Evolutionary conservation across 2,888 invertebrate species (phyloP), one percentile per base, ranked within the genome.

Genomic region (Pycnomerus fuliginosus): DNA sequence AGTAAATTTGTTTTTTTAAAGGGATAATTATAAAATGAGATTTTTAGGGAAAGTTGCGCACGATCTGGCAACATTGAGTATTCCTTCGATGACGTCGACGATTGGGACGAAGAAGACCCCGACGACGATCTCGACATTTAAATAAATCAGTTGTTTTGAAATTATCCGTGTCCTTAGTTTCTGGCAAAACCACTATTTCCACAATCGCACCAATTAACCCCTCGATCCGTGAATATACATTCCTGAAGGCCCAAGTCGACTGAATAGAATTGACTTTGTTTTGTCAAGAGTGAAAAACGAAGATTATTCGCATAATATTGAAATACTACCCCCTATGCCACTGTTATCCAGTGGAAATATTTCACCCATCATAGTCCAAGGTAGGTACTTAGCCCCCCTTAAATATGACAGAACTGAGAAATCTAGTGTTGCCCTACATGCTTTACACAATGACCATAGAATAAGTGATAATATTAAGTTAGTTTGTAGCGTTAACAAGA

Each of bases 81-180:
- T 62, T 78, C 83, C 52, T 85, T 88, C 5, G 90, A 90, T 70
- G 82, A 81, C 37, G 77, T 80, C 1, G 90, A 90, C 68, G 90
- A 90, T 67, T 84, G 87, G 76, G 90, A 90, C 62, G 89, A 88
- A 61, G 90, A 90, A 71, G 89, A 90, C 72, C 90, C 90, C 1
- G 90, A 90, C 75, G 89, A 90, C 69, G 90, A 90, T 73, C 74
- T 90, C 47, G 82, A 85, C 71, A 81, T 89, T 60, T 82, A 73
- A 25, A 20, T 20, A 7, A 20, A 20, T 20, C 8, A 4, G 7
- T 30, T n/a, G 25, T 23, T 14, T 61, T 74, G 54, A 80, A 81
- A 25, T 71, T 71, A 28, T 80, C 80, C 60, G 80, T 83, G 2
- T 84, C 81, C 58, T 80, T 82, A 0, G 86, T 87, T 69, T 86